Evolutionary conservation across 53 echinoderm and acorn worm species (phyloP).

Genomic region (Holothuria leucospilota): DNA sequence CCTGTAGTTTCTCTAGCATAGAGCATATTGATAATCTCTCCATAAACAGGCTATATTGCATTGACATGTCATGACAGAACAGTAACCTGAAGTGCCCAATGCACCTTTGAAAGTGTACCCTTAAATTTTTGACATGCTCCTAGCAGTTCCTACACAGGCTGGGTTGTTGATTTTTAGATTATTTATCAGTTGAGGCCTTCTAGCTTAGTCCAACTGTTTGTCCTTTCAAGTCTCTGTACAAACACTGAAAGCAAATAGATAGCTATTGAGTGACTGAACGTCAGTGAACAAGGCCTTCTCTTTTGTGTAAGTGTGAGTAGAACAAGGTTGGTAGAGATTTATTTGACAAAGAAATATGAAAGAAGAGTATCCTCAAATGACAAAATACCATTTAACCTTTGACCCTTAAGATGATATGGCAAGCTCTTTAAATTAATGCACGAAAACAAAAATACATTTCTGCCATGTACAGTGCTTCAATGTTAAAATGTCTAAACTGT

Average conservation of each 20-base stretch:
- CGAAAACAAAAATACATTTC: no score
- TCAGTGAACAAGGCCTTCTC: not conserved
- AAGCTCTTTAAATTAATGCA: no score
- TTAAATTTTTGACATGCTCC: not conserved
- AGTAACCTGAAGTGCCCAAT: not conserved
- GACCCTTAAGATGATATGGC: no score
- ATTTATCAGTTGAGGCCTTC: constrained; percentile 24
- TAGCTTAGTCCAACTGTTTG: constrained; percentile 34
- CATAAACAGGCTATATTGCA: no score
- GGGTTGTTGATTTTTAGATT: constrained; percentile 26
- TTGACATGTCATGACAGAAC: no score
- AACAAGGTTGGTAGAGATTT: constrained; percentile 1
- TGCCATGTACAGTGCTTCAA: no score
- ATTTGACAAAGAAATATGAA: no score
- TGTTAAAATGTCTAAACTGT: no score
- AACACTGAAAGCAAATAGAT: constrained; percentile 2
- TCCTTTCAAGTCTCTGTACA: constrained; percentile 19
- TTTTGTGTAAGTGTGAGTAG: not conserved
- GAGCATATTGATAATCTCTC: no score
- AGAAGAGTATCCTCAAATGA: no score
- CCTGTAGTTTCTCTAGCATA: no score
- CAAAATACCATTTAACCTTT: no score
- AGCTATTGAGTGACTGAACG: not conserved
- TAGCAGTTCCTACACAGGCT: not conserved
- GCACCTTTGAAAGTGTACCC: constrained; percentile 17